These are phyloP conservation scores for Oriolus oriolus DNA, from an alignment of 2,113 vertebrate species.

Conservation along the genomic window DNA sequence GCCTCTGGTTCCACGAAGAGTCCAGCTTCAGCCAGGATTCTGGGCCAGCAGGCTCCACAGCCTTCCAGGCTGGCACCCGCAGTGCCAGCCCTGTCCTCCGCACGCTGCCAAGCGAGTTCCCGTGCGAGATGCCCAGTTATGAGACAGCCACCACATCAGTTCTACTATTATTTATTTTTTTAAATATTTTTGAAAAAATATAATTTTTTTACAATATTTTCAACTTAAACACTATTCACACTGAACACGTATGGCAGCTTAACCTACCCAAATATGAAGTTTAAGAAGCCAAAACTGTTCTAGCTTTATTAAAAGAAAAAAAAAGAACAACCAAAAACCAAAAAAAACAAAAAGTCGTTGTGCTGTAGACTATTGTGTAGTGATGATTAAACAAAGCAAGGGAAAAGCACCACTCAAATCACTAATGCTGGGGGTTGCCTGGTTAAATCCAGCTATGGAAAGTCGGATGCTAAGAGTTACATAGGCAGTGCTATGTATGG, in stretches of 20 bases:
- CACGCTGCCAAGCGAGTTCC: neutral
- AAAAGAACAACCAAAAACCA: neutral
- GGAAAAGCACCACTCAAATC: slow-evolving; percentile 78
- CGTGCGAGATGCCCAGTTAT: neutral
- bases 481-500: slow-evolving; percentile 14
- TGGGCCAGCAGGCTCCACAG: accelerated
- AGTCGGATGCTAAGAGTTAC: slow-evolving; percentile 24
- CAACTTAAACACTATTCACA: slow-evolving; percentile 90
- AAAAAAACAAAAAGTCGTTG: slow-evolving; percentile 54
- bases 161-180: slow-evolving; percentile 94
- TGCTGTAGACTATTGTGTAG: slow-evolving; percentile 79
- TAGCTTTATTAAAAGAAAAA: slow-evolving; percentile 75
- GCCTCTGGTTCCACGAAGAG: neutral
- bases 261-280: slow-evolving; percentile 77
- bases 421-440: slow-evolving; percentile 46
- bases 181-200: slow-evolving; percentile 93
- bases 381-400: slow-evolving; percentile 79
- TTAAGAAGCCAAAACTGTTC: slow-evolving; percentile 83
- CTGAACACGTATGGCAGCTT: slow-evolving; percentile 84
- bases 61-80: neutral
- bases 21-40: neutral
- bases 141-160: slow-evolving; percentile 65
- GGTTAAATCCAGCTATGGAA: slow-evolving; percentile 48
- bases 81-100: neutral
- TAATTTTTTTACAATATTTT: slow-evolving; percentile 89